Conservation (phyloP, 2,888 invertebrate species). For the Caprella mutica region DNA sequence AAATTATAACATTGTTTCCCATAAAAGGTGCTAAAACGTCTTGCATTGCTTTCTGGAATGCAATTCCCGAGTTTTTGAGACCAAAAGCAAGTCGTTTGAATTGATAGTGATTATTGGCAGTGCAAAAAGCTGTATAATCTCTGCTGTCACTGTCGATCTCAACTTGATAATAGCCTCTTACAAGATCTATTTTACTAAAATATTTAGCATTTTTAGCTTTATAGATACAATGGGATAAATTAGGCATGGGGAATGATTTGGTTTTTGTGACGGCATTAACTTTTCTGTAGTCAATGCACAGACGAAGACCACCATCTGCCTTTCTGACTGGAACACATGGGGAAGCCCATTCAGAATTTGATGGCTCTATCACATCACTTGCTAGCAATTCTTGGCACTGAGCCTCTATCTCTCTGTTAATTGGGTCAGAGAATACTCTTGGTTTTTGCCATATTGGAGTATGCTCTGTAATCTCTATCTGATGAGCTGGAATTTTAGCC, state of each 20-base stretch:
- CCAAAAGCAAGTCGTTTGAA: neutral
- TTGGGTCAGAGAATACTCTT: neutral
- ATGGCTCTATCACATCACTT: neutral
- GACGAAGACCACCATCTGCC: neutral
- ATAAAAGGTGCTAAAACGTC: neutral
- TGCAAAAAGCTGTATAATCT: neutral
- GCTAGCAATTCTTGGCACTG: neutral
- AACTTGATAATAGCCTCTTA: neutral
- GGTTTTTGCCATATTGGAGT: neutral
- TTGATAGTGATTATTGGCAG: neutral
- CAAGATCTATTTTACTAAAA: slow-evolving; percentile 2
- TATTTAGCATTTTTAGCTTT: neutral
- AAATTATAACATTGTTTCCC: neutral
- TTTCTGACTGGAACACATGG: neutral
- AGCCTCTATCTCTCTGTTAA: neutral
- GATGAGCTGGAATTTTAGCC: neutral
- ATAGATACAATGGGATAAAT: neutral
- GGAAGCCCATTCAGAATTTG: neutral
- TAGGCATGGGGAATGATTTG: neutral
- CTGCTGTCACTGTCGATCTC: neutral
- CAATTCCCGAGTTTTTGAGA: neutral
- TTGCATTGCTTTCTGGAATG: neutral
- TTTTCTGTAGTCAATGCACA: neutral
- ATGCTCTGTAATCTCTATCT: neutral
- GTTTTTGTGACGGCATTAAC: no score